Base-by-base conservation (phyloP, 2,888 invertebrate genomes). In the Ptilodon capucinus region DNA sequence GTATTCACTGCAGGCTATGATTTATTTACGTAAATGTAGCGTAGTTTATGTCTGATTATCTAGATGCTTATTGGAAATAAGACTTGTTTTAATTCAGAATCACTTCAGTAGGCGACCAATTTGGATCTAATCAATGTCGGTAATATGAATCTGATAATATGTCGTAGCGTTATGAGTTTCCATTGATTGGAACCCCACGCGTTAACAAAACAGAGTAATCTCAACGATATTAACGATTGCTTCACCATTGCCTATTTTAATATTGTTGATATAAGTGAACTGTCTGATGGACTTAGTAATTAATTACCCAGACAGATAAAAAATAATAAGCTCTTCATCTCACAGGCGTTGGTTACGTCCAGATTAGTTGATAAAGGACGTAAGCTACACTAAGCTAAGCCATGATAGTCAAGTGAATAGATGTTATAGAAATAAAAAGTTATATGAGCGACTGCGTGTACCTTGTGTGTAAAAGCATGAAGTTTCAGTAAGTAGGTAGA, bases 201-300 rank as follows among this genome's bases (percentile, higher is more conserved):
- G 57, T 48, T 54, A 60, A 60, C 57, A 54, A n/a, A 54, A 51
- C 53, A 53, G 54, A 44, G 47, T 48, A 38, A 40, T 66, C 60
- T 57, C 60, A 54, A 63, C 41, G 54, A 63, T 53, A 54, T 63
- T 66, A 54, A 66, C 66, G 64, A 64, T 64, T 54, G 60, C 42
- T 51, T 48, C 53, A 39, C 45, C 54, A 59, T 62, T 62, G 52
- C 60, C 54, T 60, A 67, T 60, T 61, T 58, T 61, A 61, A 60
- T 58, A 53, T 56, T 68, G 68, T 65, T 65, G 68, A 70, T 70
- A 62, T 56, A 60, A 70, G 60, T 54, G 54, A 60, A 64, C 65
- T 65, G 64, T 41, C 51, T 62, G 70, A 68, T 64, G 65, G 62
- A 59, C 68, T 47, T 59, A 47, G 55, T 65, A 70, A 69, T 69